phyloP scores from a whole-genome alignment of 2,113 vertebrate genomes.

The Pteronura brasiliensis region DNA sequence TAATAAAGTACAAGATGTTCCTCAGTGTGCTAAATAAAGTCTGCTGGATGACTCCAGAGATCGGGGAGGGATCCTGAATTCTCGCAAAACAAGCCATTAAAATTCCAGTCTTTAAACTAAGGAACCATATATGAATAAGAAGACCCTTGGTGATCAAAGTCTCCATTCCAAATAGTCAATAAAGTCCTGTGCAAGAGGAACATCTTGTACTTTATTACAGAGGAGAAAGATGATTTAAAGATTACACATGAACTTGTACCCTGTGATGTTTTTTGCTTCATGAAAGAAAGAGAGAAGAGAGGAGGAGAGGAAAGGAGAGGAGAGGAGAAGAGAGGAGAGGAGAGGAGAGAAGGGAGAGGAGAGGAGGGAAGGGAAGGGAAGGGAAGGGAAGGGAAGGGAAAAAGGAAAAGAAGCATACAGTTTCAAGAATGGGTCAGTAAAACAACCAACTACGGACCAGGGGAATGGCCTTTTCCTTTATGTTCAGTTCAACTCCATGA shows the following conservation, averaged over 20 bases:
- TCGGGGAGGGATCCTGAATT: neutral
- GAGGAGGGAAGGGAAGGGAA: too few relatives aligned
- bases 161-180: neutral
- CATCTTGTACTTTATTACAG: too few relatives aligned
- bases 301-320: neutral
- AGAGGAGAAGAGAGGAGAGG: neutral
- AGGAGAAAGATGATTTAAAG: too few relatives aligned
- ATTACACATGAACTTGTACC: too few relatives aligned
- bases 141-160: neutral
- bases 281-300: neutral
- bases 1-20: constrained; percentile 46
- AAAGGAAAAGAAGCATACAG: neutral
- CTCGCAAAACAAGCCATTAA: constrained; percentile 25
- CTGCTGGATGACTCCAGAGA: neutral
- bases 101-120: constrained; percentile 1
- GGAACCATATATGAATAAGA: neutral
- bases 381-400: neutral
- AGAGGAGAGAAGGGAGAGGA: neutral
- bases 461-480: neutral
- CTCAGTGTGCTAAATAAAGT: neutral
- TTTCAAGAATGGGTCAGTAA: neutral
- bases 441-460: neutral
- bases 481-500: neutral
- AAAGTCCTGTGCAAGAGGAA: neutral
- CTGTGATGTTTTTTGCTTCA: too few relatives aligned